Base-by-base conservation (phyloP, 2,888 invertebrate genomes). In the Lymantria monacha region DNA sequence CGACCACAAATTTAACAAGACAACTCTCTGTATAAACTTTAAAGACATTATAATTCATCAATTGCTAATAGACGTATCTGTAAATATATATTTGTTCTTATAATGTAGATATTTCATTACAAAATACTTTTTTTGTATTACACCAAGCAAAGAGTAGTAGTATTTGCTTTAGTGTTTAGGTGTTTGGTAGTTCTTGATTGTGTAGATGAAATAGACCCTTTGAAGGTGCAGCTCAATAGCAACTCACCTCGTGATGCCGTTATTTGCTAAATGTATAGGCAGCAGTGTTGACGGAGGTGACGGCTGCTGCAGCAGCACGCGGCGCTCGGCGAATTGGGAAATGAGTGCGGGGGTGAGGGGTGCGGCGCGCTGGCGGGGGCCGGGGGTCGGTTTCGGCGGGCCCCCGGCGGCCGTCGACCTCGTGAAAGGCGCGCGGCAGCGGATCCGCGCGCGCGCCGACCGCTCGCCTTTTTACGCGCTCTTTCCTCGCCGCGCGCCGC, bases 401-500 rank as follows among this genome's bases (percentile, higher is more conserved):
- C 82, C 82, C 64, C 83, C 75, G 74, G 77, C 84, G 88, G 87
- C 76, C 88, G 83, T 87, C 87, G 89, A 88, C 87, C 88, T 81
- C 87, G 87, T 82, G 87, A 83, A 83, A 85, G 87, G 86, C 86
- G 87, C 81, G 79, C 83, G 76, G 74, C 72, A 76, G 73, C 73
- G 70, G 79, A 79, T 77, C 78, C 74, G 83, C 84, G 83, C 79
- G 83, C 79, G 76, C 83, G 76, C 83, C 12, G n/a, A 79, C 76
- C 79, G 79, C 61, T 81, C 84, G 87, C 83, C 86, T 87, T 87
- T 87, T 84, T 88, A 87, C 88, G 87, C 87, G 87, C 87, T 87
- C 87, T 87, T 84, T 87, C 85, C 84, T 84, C 82, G 86, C 86
- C 83, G 79, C 83, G 74, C 75, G 81, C 79, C 79, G 77, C 79